Evolutionary conservation across 2,888 invertebrate genomes (phyloP).

Genomic region (Parasteatoda lunata): DNA sequence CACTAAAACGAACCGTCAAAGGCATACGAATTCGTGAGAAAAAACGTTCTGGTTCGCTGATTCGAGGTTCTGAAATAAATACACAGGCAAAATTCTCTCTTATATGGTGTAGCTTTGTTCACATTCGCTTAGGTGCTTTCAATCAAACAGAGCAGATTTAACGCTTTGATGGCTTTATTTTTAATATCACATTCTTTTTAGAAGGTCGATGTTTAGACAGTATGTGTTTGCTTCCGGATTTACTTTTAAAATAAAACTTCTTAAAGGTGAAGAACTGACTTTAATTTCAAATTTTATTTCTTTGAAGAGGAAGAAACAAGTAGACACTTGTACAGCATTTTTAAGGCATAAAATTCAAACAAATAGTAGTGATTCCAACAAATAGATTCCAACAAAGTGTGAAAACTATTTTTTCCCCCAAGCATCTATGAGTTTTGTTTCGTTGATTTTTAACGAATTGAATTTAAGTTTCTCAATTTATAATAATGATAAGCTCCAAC

Average conservation of each 20-base stretch:
- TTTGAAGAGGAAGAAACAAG: too few species aligned
- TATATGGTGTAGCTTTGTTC: constrained; percentile 1
- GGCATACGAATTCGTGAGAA: constrained; percentile 36
- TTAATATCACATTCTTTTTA: neutral
- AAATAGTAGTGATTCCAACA: too few species aligned
- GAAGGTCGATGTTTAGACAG: neutral
- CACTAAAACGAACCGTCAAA: neutral
- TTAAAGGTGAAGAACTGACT: too few species aligned
- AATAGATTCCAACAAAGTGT: too few species aligned
- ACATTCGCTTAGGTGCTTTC: neutral
- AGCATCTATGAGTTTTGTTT: too few species aligned
- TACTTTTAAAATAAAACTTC: neutral
- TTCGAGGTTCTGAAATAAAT: constrained; percentile 20
- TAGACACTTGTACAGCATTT: too few species aligned
- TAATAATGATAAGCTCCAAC: too few species aligned
- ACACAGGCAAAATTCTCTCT: constrained; percentile 18
- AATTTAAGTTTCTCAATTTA: too few species aligned
- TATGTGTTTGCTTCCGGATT: neutral
- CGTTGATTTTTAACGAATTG: too few species aligned
- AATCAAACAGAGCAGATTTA: neutral
- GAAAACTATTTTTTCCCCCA: too few species aligned
- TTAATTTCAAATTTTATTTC: too few species aligned
- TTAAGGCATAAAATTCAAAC: too few species aligned
- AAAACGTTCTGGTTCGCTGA: constrained; percentile 31
- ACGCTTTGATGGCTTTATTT: constrained; percentile 1